Base-by-base conservation (phyloP, 2,113 vertebrate species). In the Periophthalmus modestus region DNA sequence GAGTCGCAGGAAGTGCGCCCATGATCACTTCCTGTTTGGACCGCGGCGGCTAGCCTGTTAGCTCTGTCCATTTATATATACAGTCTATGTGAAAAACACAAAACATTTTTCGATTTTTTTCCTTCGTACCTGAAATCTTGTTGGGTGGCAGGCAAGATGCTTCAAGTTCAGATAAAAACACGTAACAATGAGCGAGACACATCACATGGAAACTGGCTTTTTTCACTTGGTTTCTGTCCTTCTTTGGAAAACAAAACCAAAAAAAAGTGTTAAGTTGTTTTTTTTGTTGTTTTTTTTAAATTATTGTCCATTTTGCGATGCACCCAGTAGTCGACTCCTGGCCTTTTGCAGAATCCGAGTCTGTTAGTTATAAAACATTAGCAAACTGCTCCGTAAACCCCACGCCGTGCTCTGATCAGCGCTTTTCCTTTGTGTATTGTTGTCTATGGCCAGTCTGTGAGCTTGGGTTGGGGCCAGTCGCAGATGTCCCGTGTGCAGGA, bases 211-310 rank as follows among this genome's bases (percentile, higher is more conserved):
- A n/a, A 62, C n/a, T 9, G 28, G 69, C 76, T 57, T 43, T 50
- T 58, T 61, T 63, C 13, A 21, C 65, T 43, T 48, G 55, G 76
- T 74, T 50, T 71, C 58, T 24, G 24, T 57, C 61, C 55, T 34
- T 87, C 81, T 91, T 87, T 87, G 86, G 87, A 87, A 89, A 89
- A 84, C 78, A 63, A 63, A 68, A 71, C 86, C 86, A 89, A 84
- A 77, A 63, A 55, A 66, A 69, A 72, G 46, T 21, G 76, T 72
- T 57, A 28, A 39, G 67, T 14, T 24, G 15, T 2, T 18, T 36
- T 19, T 72, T 52, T 3, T 28, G 28, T 28, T 28, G 1, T 28
- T 28, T 28, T 28, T 28, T 28, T 28, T 63, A n/a, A 54, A 36
- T 74, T 46, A 28, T 16, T 47, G 74, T 87, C 65, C 43, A 19